Evolutionary conservation across 2,113 vertebrate genomes (phyloP), one percentile per base, ranked within the genome.

Genomic region (Cygnus buccinator): DNA sequence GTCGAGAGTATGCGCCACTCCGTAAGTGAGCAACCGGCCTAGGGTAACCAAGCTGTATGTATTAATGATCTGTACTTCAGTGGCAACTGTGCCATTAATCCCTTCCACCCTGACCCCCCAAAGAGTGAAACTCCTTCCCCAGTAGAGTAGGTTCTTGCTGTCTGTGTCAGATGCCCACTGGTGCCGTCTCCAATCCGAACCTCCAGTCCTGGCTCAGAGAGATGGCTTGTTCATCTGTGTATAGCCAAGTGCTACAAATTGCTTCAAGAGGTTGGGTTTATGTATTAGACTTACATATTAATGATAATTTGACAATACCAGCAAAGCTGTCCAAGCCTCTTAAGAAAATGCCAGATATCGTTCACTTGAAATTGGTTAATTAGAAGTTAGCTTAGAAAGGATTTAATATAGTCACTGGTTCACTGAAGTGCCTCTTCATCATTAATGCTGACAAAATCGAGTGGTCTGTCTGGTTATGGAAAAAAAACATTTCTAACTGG

Each of bases 121-220:
- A 11, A 18, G 39, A 52, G 33, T 3, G 3, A 2, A 0, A 2
- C 25, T 81, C 48, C 46, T 66, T 59, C 26, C 25, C 20, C 23
- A 9, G 2, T 4, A 8, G 11, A 44, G 17, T 18, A 15, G 63
- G 22, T 9, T 67, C 50, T 4, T 13, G 28, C 57, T 65, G 52
- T 31, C 46, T 46, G 25, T 21, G 6, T 63, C 19, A 9, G 61
- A 52, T 18, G 13, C 46, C 12, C 9, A 3, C 33, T 67, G 80
- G 23, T 17, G 4, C 23, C 10, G 6, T 28, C 22, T 82, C 43
- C 7, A 10, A 20, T 72, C 77, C 26, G 35, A 46, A 41, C 19
- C 55, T 6, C 33, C 4, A 13, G 33, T 75, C 28, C 39, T 29
- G 16, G 37, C 4, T 63, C 10, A 35, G 35, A 17, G 9, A n/a